A percentile compares a stretch with the other conserved stretches of the same genome.
Conservation (phyloP, 2,113 vertebrate genomes). For the Peucedramus taeniatus region DNA sequence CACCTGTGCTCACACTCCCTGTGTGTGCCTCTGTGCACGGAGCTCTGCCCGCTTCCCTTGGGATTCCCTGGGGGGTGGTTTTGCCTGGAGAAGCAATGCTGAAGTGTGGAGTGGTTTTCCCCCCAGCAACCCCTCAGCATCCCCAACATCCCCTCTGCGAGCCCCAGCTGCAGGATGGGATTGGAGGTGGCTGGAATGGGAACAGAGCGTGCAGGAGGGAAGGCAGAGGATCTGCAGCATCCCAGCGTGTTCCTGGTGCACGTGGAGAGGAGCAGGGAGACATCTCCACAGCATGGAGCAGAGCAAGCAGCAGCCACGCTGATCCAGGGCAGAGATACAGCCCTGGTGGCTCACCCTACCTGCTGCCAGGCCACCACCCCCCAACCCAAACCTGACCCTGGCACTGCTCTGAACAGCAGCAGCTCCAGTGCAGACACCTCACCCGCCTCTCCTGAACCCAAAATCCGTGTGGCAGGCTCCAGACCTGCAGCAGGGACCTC, state of each 20-base stretch:
- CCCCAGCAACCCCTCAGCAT: background rate
- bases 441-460: background rate
- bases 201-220: background rate
- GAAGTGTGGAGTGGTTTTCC: too few species aligned
- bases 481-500: background rate
- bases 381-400: background rate
- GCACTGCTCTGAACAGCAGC: accelerated
- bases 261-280: background rate
- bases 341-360: background rate
- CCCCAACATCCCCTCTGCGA: background rate
- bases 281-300: background rate
- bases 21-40: accelerated
- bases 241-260: background rate
- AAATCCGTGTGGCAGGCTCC: accelerated
- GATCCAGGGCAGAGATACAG: background rate
- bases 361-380: accelerated
- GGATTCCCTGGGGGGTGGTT: background rate
- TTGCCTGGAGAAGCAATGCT: background rate
- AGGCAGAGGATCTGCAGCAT: background rate
- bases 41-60: background rate
- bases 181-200: background rate
- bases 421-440: accelerated
- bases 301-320: background rate
- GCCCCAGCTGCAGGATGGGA: background rate
- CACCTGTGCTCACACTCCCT: accelerated